A percentile compares a stretch with the other conserved stretches of the same genome.
These are phyloP conservation scores for Merodon equestris DNA, from an alignment of 2,888 invertebrate species.

Conservation along the genomic window DNA sequence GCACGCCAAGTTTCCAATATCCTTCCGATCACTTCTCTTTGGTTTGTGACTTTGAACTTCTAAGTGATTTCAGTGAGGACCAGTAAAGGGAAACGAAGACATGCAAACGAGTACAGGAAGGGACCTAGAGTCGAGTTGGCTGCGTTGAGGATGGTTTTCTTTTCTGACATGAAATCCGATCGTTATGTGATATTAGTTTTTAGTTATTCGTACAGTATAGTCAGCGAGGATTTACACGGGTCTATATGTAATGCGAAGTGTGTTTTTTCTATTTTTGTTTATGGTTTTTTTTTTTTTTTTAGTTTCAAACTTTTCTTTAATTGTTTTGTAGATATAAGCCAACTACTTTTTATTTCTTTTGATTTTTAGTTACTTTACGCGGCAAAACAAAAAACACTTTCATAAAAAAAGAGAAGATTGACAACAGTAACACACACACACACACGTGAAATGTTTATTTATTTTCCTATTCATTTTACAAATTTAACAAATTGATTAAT, in stretches of 20 bases:
- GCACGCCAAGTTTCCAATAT: slow-evolving; percentile 84
- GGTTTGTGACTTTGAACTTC: slow-evolving; percentile 82
- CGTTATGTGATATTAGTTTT: slow-evolving; percentile 77
- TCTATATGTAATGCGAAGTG: slow-evolving; percentile 35
- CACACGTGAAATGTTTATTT: slow-evolving; percentile 48
- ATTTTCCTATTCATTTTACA: slow-evolving; percentile 47
- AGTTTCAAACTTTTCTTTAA: slow-evolving; percentile 22
- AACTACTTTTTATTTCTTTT: neutral
- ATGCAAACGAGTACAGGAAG: neutral
- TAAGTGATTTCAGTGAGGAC: slow-evolving; percentile 60
- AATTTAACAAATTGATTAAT: slow-evolving; percentile 49
- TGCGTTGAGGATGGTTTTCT: slow-evolving; percentile 51
- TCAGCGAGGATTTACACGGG: slow-evolving; percentile 48
- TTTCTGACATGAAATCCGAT: slow-evolving; percentile 51
- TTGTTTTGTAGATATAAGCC: neutral
- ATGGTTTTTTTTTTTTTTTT: slow-evolving; percentile 8
- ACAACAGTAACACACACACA: neutral
- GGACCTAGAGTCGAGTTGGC: neutral
- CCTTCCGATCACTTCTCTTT: slow-evolving; percentile 89
- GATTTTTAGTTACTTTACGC: neutral
- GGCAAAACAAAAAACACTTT: neutral
- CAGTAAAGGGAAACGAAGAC: slow-evolving; percentile 11
- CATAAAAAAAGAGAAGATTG: neutral
- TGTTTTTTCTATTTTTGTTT: slow-evolving; percentile 30
- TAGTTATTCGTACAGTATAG: slow-evolving; percentile 72